Conservation (phyloP, 2,113 vertebrate species). For the Bubalus kerabau region DNA sequence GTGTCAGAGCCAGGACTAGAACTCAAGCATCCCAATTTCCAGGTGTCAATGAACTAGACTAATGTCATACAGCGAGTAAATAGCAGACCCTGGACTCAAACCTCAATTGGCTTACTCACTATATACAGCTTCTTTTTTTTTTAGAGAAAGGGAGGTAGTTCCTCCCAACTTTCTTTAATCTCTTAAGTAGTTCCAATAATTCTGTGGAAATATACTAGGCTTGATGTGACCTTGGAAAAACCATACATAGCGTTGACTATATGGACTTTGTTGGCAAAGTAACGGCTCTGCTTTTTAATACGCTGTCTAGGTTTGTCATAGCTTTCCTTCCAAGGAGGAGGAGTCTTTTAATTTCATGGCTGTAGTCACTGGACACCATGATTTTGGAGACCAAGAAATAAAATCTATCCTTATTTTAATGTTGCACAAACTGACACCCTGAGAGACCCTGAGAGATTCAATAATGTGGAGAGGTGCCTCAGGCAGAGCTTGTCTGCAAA, state of each 20-base stretch:
- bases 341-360: neutral
- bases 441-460: neutral
- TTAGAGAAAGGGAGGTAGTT: neutral
- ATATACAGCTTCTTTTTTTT: neutral
- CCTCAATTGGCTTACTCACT: neutral
- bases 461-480: neutral
- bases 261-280: neutral
- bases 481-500: neutral
- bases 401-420: neutral
- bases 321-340: neutral
- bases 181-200: neutral
- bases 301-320: neutral
- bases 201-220: neutral
- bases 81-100: neutral
- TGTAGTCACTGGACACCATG: rapidly evolving
- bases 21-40: neutral
- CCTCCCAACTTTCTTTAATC: neutral
- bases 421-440: neutral
- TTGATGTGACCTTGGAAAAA: neutral
- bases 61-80: neutral
- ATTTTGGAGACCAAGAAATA: neutral
- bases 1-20: neutral
- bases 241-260: neutral
- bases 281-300: neutral
- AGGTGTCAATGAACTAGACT: no score